Evolutionary conservation across 2,113 vertebrate genomes (phyloP), one percentile per base, ranked within the genome.

Genomic region (Pluvialis apricaria): DNA sequence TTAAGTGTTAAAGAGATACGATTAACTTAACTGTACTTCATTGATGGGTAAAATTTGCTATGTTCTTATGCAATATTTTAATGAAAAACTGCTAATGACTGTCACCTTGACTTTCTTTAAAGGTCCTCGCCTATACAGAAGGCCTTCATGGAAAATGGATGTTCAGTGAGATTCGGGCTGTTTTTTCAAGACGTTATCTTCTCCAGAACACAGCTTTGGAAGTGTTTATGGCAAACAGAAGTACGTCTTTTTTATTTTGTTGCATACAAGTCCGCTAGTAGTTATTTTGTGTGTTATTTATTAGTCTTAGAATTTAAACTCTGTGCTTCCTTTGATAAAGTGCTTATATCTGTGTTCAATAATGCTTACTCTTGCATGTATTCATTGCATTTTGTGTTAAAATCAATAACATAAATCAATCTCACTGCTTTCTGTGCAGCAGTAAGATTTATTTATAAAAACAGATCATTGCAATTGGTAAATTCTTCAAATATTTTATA

Each of bases 71-170:
- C n/a, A 82, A 32, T 64, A 80, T 52, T 72, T 57, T 71, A 54
- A 82, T 6, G 51, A 66, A 75, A 82, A 91, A 22, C 22, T 77
- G 64, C 55, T 69, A 84, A 36, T 82, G 88, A 47, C 13, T 71
- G 5, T 69, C n/a, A 51, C 29, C 10, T 90, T 78, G 38, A 84
- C 49, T 85, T 91, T 90, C 89, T 54, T 92, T 96, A 82, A 93
- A 99, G 99, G 98, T 99, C 72, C 98, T 99, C 13, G 99, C 98
- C 1, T 99, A 99, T 96, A 99, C 99, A 0, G 99, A 99, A 94
- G 99, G 99, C 22, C 98, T 99, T 88, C 99, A 99, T 96, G 99
- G 99, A 84, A 99, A 99, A 98, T 99, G 99, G 99, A 99, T 99
- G 99, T 99, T 99, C 98, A 99, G 99, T 26, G 99, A 99, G 97